phyloP scores from a whole-genome alignment of 2,113 vertebrate species.

The Gasterosteus nipponicus region DNA sequence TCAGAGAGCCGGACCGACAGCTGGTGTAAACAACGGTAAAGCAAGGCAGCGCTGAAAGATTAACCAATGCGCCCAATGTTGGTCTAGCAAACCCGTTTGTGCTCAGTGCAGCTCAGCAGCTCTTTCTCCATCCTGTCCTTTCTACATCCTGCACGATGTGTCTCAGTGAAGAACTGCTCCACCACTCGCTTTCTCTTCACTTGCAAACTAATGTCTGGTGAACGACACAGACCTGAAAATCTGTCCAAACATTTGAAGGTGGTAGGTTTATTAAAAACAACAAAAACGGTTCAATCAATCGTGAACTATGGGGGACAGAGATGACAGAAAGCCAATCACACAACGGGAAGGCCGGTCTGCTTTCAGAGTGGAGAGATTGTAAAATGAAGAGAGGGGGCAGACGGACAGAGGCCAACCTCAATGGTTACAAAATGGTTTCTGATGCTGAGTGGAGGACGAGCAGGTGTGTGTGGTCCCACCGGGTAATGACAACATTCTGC shows the following conservation, averaged over 20 bases:
- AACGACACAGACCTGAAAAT: not conserved
- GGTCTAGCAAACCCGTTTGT: slow-evolving; percentile 16
- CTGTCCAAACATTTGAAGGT: not conserved
- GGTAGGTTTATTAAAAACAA: not conserved
- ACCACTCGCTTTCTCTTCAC: not conserved
- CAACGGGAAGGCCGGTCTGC: not conserved
- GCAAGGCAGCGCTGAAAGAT: slow-evolving; percentile 20
- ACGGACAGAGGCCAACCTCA: slow-evolving; percentile 32
- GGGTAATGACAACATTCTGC: slow-evolving; percentile 52
- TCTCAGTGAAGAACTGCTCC: not conserved
- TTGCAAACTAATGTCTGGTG: not conserved
- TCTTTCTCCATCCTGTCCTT: slow-evolving; percentile 9
- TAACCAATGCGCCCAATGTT: slow-evolving; percentile 18
- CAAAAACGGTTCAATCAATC: not conserved
- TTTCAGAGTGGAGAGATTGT: not conserved
- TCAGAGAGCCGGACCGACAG: slow-evolving; percentile 31
- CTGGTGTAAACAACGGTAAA: slow-evolving; percentile 40
- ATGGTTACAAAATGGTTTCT: slow-evolving; percentile 35
- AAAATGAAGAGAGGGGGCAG: slow-evolving; percentile 28
- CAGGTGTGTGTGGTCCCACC: slow-evolving; percentile 35
- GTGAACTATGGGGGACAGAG: not conserved
- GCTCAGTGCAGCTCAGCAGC: slow-evolving; percentile 8
- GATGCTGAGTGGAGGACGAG: slow-evolving; percentile 28
- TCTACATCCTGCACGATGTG: not conserved
- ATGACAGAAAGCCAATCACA: not conserved